phyloP scores from a whole-genome alignment of 2,888 invertebrate genomes.

The Napeogenes inachia region DNA sequence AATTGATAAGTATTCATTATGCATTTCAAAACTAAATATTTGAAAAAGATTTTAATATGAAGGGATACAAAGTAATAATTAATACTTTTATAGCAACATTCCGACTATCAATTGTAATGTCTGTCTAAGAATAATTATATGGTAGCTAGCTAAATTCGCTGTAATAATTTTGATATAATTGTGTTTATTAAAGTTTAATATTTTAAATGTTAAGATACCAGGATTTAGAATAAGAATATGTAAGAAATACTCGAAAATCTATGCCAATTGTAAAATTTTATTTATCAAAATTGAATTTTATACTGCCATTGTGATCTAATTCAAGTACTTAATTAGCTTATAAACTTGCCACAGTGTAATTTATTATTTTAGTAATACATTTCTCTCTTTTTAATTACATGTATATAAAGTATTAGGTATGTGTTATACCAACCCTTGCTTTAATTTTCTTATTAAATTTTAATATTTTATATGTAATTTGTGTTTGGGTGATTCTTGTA shows the following conservation, averaged over 20 bases:
- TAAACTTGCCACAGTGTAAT: conserved; percentile 47
- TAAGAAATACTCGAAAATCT: conserved; percentile 27
- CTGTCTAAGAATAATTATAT: conserved; percentile 39
- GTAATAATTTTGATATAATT: conserved; percentile 51
- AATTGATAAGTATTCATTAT: too few species aligned
- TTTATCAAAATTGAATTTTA: conserved; percentile 28
- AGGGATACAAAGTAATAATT: conserved; percentile 16
- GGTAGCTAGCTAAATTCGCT: conserved; percentile 69
- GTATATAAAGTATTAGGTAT: conserved; percentile 52
- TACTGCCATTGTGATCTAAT: conserved; percentile 50
- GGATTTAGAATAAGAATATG: conserved; percentile 24
- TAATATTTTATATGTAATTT: conserved; percentile 22
- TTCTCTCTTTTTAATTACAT: conserved; percentile 46
- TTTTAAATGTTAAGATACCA: conserved; percentile 29
- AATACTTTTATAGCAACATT: conserved; percentile 34
- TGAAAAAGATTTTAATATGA: conserved; percentile 9
- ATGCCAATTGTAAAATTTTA: conserved; percentile 27
- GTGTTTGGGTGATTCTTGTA: conserved; percentile 20
- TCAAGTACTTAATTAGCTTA: conserved; percentile 60
- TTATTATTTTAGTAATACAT: conserved; percentile 43
- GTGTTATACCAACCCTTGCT: conserved; percentile 44
- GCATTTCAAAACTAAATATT: neutral
- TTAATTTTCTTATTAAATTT: conserved; percentile 33
- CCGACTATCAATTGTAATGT: conserved; percentile 36
- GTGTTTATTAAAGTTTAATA: conserved; percentile 42